These are phyloP conservation scores for Apus apus DNA, from an alignment of 2,113 vertebrate species.

Conservation along the genomic window DNA sequence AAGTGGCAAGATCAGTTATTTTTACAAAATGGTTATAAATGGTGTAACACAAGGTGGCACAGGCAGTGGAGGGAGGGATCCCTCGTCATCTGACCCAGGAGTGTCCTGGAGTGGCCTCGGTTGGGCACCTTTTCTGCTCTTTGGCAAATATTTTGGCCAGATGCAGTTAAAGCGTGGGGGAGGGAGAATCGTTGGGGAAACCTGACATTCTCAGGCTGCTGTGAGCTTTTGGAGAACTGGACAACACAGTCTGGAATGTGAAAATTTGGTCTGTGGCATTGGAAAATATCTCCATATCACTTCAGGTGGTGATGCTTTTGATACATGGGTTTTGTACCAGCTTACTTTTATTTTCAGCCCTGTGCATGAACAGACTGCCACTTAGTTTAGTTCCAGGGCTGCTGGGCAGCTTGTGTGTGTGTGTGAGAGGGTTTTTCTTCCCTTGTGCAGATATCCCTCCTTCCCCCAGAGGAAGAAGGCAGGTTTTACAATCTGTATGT, in stretches of 20 bases:
- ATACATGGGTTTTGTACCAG: not conserved
- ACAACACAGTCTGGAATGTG: not conserved
- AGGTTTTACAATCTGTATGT: accelerated
- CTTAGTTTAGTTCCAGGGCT: not conserved
- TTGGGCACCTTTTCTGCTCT: not conserved
- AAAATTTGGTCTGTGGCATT: not conserved
- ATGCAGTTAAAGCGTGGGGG: not conserved
- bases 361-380: not conserved
- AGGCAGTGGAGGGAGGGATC: not conserved
- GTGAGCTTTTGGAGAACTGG: not conserved
- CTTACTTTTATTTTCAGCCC: not conserved
- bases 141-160: not conserved
- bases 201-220: not conserved
- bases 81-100: accelerated
- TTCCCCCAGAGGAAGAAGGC: not conserved
- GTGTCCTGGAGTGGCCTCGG: not conserved
- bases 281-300: not conserved
- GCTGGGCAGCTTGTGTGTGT: accelerated
- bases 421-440: not conserved
- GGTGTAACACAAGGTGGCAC: not conserved
- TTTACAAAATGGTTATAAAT: not conserved
- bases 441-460: not conserved
- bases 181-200: not conserved
- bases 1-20: not conserved
- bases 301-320: not conserved